These are phyloP conservation scores for Lithophane leautieri DNA, from an alignment of 2,888 invertebrate genomes.

Conservation along the genomic window DNA sequence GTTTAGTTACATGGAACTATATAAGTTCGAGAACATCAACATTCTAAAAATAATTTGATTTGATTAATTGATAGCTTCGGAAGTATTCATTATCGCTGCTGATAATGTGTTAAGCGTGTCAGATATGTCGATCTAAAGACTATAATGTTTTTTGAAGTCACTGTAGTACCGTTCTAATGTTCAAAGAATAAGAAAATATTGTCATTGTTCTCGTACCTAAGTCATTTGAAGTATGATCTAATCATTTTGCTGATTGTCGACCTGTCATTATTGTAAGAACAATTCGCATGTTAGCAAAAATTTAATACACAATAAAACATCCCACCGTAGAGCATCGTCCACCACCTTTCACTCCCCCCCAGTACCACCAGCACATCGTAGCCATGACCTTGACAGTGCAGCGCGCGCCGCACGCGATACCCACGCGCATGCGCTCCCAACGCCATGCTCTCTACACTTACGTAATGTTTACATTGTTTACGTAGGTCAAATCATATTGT, in stretches of 20 bases:
- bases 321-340: not conserved
- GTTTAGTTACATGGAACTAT: not conserved
- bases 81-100: not conserved
- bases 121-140: not conserved
- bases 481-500: not conserved
- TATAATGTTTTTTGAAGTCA: not conserved
- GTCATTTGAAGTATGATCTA: not conserved
- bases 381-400: conserved; percentile 57
- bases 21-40: conserved; percentile 7
- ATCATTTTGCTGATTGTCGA: too few species aligned
- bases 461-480: conserved; percentile 23
- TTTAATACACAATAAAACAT: not conserved
- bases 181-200: not conserved
- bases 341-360: conserved; percentile 1
- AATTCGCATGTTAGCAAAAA: not conserved
- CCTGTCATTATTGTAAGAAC: not conserved
- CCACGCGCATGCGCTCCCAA: not conserved
- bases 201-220: not conserved
- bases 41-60: conserved; percentile 11
- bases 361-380: not conserved
- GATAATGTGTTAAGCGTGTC: not conserved
- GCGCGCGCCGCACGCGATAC: conserved; percentile 25
- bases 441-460: conserved; percentile 27
- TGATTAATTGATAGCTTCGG: conserved; percentile 11
- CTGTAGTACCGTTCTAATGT: not conserved